Percentiles rank a stretch among this genome's conserved stretches.
phyloP scores from a whole-genome alignment of 23 tunicate species.

The Ascidia mentula region DNA sequence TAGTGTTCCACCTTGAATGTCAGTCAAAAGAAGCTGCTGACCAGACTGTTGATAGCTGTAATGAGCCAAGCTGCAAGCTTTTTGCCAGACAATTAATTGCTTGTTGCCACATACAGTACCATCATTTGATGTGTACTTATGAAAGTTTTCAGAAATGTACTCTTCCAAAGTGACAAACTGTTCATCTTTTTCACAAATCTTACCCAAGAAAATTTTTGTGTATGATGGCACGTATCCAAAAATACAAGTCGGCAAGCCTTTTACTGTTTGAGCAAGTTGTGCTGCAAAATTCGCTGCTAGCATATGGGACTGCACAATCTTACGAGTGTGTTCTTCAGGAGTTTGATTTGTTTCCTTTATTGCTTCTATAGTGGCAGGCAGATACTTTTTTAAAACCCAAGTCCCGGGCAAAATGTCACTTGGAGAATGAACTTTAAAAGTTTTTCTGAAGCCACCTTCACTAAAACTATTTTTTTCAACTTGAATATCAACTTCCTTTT shows the following conservation, averaged over 20 bases:
- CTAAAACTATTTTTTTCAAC: neutral
- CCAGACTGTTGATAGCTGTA: neutral
- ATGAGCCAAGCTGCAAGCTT: neutral
- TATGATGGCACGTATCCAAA: constrained; percentile 1
- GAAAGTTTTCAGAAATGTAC: neutral
- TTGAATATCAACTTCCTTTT: neutral
- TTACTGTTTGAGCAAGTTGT: neutral
- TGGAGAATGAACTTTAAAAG: neutral
- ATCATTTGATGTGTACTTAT: neutral
- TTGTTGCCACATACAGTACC: constrained; percentile 16
- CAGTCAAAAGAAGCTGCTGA: constrained; percentile 11
- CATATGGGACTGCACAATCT: neutral
- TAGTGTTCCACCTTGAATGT: neutral
- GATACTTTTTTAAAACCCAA: neutral
- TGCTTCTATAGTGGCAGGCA: neutral
- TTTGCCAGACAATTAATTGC: neutral
- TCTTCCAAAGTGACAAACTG: constrained; percentile 3
- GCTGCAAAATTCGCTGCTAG: neutral
- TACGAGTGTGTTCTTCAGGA: neutral
- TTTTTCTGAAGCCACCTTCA: neutral
- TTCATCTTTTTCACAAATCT: neutral
- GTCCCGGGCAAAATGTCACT: neutral
- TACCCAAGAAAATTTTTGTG: constrained; percentile 5
- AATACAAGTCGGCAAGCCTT: neutral
- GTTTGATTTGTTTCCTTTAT: neutral